Evolutionary conservation across 2,888 invertebrate species (phyloP).

Genomic region (Tetanocera ferruginea): DNA sequence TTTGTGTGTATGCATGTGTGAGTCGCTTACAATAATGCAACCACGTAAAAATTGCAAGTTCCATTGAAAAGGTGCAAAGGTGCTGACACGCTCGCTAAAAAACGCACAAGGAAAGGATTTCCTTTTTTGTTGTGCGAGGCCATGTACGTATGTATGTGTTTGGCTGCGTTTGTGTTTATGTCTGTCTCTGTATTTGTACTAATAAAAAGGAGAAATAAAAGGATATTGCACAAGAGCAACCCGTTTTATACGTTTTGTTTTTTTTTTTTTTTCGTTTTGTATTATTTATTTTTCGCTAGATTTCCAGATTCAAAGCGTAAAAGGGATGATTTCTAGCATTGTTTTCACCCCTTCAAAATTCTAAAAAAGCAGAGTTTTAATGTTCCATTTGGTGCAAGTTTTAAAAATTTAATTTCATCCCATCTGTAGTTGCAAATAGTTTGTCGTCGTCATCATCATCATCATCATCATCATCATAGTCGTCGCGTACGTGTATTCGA

Average conservation of each 20-base stretch:
- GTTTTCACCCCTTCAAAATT: conserved; percentile 46
- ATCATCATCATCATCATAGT: no score
- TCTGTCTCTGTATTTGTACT: conserved; percentile 23
- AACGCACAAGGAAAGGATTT: conserved; percentile 50
- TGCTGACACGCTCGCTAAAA: conserved; percentile 34
- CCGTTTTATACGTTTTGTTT: conserved; percentile 45
- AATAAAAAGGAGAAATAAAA: conserved; percentile 20
- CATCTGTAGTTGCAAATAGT: conserved; percentile 34
- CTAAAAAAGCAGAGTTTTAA: conserved; percentile 25
- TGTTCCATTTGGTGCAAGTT: conserved; percentile 29
- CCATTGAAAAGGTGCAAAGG: conserved; percentile 11
- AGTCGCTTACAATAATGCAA: background rate
- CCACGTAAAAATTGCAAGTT: background rate
- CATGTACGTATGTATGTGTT: conserved; percentile 19
- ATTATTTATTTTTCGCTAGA: conserved; percentile 29
- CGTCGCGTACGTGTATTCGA: no score
- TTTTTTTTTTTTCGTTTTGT: conserved; percentile 33
- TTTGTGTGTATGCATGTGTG: conserved; percentile 12
- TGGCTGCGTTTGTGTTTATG: conserved; percentile 17
- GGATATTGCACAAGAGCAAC: conserved; percentile 51
- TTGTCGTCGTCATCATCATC: background rate
- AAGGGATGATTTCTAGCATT: conserved; percentile 51
- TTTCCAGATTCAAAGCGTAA: conserved; percentile 45
- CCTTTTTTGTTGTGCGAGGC: conserved; percentile 46
- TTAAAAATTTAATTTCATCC: conserved; percentile 32